A percentile compares a stretch with the other conserved stretches of the same genome.
These are phyloP conservation scores for Emesis castigata DNA, from an alignment of 2,888 invertebrate genomes.

Conservation along the genomic window DNA sequence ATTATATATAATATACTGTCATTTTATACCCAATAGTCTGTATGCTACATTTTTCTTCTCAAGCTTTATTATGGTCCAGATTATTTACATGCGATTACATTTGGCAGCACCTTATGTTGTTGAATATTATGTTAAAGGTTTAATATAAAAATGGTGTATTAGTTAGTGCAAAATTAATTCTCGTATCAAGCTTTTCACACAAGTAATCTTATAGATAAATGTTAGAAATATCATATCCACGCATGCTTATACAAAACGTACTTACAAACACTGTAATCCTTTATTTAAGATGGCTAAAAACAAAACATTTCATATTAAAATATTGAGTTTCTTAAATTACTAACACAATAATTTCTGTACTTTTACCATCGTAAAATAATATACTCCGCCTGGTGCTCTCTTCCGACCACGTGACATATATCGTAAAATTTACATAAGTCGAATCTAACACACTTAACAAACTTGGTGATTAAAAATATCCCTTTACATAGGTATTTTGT, in stretches of 20 bases:
- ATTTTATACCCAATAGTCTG: background rate
- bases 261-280: background rate
- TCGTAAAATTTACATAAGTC: background rate
- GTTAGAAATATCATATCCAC: background rate
- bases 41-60: background rate
- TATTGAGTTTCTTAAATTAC: background rate
- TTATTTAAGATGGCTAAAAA: background rate
- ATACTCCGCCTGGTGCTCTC: background rate
- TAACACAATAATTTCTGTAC: background rate
- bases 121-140: background rate
- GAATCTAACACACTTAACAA: background rate
- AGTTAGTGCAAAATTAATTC: background rate
- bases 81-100: background rate
- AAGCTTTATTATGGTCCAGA: background rate
- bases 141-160: background rate
- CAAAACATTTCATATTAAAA: background rate
- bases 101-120: background rate
- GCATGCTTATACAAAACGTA: background rate
- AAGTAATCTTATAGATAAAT: background rate
- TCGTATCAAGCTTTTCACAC: background rate
- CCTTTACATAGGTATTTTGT: background rate
- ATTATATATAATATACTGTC: background rate
- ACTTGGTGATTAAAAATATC: background rate
- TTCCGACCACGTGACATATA: background rate
- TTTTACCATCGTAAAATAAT: background rate